Conservation (phyloP, 1,140 invertebrate species). For the Pogonomyrmex californicus region DNA sequence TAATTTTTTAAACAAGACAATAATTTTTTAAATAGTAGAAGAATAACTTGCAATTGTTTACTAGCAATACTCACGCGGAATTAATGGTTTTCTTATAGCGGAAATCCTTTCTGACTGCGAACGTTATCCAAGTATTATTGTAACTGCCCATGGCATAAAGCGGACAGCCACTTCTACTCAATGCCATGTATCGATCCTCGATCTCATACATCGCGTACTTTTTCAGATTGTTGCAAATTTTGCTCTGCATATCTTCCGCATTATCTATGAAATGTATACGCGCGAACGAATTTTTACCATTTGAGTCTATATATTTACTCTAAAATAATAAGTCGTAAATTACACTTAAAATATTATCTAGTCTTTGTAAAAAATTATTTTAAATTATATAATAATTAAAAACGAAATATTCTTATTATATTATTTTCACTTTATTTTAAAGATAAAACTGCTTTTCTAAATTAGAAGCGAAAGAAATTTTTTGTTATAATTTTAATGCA, state of each 20-base stretch:
- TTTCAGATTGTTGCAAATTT: constrained; percentile 45
- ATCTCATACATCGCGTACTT: constrained; percentile 65
- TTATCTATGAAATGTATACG: neutral
- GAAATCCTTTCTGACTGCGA: constrained; percentile 55
- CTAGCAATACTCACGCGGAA: constrained; percentile 62
- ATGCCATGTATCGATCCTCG: constrained; percentile 55
- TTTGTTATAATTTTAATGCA: neutral
- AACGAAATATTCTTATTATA: neutral
- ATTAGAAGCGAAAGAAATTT: neutral
- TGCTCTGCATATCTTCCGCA: constrained; percentile 30
- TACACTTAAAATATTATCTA: neutral
- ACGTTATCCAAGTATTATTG: constrained; percentile 67
- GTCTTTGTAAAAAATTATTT: neutral
- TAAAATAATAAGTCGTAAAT: constrained; percentile 34
- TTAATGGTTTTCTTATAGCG: constrained; percentile 72
- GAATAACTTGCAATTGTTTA: neutral
- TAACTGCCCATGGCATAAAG: constrained; percentile 24
- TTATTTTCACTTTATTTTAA: neutral
- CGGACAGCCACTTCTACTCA: constrained; percentile 43
- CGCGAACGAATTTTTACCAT: neutral
- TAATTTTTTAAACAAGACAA: neutral
- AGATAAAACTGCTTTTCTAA: neutral
- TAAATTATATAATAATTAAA: neutral
- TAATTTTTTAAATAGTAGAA: neutral
- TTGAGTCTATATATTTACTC: neutral